phyloP scores from a whole-genome alignment of 1,140 invertebrate genomes.

The Onthophagus taurus region DNA sequence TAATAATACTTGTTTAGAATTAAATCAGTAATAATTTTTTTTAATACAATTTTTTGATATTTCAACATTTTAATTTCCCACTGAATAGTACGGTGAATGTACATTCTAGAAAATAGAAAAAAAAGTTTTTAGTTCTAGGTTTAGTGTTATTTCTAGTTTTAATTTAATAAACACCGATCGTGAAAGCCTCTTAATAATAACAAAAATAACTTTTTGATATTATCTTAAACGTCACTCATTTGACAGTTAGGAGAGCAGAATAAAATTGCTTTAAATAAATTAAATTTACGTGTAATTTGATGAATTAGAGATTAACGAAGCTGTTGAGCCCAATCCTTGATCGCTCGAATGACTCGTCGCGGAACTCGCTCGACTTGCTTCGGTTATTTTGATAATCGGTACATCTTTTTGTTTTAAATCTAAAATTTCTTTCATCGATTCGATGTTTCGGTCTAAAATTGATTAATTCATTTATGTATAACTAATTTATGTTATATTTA shows the following conservation, averaged over 20 bases:
- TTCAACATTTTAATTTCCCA: no score
- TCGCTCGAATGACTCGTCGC: constrained; percentile 7
- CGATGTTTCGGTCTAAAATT: constrained; percentile 20
- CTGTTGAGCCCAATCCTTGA: constrained; percentile 2
- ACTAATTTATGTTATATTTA: constrained; percentile 16
- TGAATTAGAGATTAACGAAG: background rate
- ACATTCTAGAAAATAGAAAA: no score
- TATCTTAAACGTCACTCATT: background rate
- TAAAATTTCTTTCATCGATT: constrained; percentile 21
- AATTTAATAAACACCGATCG: no score
- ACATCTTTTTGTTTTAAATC: constrained; percentile 14
- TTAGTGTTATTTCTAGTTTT: no score
- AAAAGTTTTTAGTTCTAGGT: no score
- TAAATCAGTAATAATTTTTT: no score
- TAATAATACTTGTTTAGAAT: no score
- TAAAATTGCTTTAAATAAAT: background rate
- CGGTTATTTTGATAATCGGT: background rate
- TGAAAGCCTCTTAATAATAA: no score
- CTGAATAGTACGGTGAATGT: no score
- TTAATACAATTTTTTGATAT: no score
- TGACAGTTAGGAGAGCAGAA: background rate
- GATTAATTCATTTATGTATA: constrained; percentile 3
- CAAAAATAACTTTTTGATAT: background rate
- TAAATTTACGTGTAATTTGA: constrained; percentile 11
- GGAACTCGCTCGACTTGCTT: constrained; percentile 1